Evolutionary conservation across 1,140 invertebrate species (phyloP).

Genomic region (Trialeurodes vaporariorum): DNA sequence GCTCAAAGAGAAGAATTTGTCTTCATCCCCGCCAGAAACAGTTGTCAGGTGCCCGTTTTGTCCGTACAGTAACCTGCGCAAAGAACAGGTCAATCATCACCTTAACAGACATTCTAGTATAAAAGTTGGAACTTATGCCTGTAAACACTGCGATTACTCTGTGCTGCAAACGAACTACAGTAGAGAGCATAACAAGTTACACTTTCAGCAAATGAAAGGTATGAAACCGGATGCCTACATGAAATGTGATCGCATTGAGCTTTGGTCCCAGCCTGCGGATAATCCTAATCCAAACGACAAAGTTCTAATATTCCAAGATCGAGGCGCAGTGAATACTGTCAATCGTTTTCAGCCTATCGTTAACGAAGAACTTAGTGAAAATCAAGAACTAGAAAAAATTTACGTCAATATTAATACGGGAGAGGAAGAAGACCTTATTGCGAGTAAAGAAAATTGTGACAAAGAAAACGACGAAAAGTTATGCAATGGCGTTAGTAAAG

Average conservation of each 20-base stretch:
- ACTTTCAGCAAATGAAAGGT: slow-evolving; percentile 50
- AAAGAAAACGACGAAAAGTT: background rate
- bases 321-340: slow-evolving; percentile 25
- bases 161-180: slow-evolving; percentile 63
- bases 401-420: slow-evolving; percentile 44
- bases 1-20: slow-evolving; percentile 36
- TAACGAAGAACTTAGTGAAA: slow-evolving; percentile 20
- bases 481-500: background rate
- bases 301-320: slow-evolving; percentile 36
- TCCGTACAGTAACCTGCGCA: slow-evolving; percentile 59
- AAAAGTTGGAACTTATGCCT: slow-evolving; percentile 47
- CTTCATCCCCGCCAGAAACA: slow-evolving; percentile 31
- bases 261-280: slow-evolving; percentile 35
- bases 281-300: slow-evolving; percentile 29
- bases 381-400: slow-evolving; percentile 34
- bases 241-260: slow-evolving; percentile 41
- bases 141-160: slow-evolving; percentile 73
- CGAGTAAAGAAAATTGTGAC: background rate
- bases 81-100: slow-evolving; percentile 62
- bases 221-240: slow-evolving; percentile 48
- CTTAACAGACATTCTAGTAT: slow-evolving; percentile 53
- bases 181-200: slow-evolving; percentile 65
- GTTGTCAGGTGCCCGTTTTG: slow-evolving; percentile 53
- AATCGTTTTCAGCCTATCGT: slow-evolving; percentile 23
- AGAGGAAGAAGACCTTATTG: slow-evolving; percentile 30